Conservation (phyloP, 1,140 invertebrate genomes). For the Caenorhabditis briggsae region DNA sequence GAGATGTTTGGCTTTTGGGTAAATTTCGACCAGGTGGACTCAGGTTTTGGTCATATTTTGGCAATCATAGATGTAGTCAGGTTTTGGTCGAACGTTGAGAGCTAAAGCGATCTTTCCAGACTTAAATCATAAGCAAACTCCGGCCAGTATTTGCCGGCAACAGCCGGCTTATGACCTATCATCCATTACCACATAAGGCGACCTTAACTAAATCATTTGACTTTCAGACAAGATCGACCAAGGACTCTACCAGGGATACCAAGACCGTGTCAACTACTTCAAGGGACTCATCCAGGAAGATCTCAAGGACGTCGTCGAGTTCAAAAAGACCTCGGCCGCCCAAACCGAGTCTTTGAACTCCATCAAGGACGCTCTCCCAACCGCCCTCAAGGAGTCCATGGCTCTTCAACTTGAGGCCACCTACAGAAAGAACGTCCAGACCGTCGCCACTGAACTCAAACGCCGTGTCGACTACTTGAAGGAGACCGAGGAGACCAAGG, state of each 20-base stretch:
- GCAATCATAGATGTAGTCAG: too few relatives aligned
- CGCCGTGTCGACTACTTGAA: conserved; percentile 75
- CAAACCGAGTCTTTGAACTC: conserved; percentile 73
- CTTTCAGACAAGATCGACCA: conserved; percentile 72
- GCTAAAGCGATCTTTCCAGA: too few relatives aligned
- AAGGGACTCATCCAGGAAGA: conserved; percentile 75
- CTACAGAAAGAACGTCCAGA: conserved; percentile 77
- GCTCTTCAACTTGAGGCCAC: conserved; percentile 75
- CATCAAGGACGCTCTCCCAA: conserved; percentile 75
- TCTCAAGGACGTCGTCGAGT: conserved; percentile 77
- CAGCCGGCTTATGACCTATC: too few relatives aligned
- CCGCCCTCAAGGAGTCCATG: conserved; percentile 76
- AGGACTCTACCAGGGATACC: conserved; percentile 65
- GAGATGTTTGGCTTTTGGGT: too few relatives aligned
- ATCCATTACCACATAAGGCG: too few relatives aligned
- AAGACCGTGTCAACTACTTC: conserved; percentile 69
- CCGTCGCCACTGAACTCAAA: conserved; percentile 74
- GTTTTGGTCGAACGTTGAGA: too few relatives aligned
- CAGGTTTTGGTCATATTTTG: too few relatives aligned
- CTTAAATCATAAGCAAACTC: too few relatives aligned
- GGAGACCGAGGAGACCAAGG: conserved; percentile 76
- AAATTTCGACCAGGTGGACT: too few relatives aligned
- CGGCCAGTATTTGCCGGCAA: too few relatives aligned
- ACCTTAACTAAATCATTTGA: too few relatives aligned
- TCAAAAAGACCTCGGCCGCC: conserved; percentile 76